phyloP scores from a whole-genome alignment of 2,113 vertebrate genomes.

The Tragelaphus strepsiceros region DNA sequence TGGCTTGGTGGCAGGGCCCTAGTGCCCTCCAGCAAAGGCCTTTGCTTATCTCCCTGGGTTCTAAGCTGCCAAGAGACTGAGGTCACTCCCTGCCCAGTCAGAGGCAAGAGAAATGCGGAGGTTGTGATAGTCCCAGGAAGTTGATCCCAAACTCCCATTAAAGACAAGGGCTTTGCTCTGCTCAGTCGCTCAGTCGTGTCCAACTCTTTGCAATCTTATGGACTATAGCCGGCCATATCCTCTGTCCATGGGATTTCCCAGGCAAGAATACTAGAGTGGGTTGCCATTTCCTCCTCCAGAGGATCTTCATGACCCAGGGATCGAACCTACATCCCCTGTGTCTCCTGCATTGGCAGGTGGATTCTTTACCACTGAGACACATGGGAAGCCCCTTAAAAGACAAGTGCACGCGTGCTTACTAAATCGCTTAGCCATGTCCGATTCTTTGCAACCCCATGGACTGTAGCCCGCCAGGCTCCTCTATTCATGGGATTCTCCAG shows the following conservation, averaged over 20 bases:
- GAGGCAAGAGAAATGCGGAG: not conserved
- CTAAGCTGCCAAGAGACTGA: not conserved
- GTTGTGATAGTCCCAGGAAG: not conserved
- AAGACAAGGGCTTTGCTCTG: not conserved
- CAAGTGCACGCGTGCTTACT: not conserved
- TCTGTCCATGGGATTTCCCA: not conserved
- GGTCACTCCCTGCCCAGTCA: not conserved
- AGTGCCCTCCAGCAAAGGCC: not conserved
- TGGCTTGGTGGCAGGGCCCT: not conserved
- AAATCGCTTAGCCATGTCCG: not conserved
- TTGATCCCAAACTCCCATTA: not conserved
- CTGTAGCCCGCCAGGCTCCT: fast-evolving
- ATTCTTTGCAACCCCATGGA: not conserved
- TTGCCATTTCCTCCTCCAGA: not conserved
- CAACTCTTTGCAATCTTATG: not conserved
- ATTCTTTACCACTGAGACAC: not conserved
- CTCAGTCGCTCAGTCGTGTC: not conserved
- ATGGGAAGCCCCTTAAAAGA: not conserved
- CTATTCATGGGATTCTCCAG: not conserved
- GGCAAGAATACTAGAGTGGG: not conserved
- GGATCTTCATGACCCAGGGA: not conserved
- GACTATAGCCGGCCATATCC: not conserved
- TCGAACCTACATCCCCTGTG: not conserved
- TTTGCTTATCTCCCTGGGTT: not conserved
- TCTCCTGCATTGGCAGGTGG: not conserved